A percentile compares a stretch with the other conserved stretches of the same genome.
phyloP scores from a whole-genome alignment of 2,797 vertebrate genomes.

The Schizopygopsis malacanthus region DNA sequence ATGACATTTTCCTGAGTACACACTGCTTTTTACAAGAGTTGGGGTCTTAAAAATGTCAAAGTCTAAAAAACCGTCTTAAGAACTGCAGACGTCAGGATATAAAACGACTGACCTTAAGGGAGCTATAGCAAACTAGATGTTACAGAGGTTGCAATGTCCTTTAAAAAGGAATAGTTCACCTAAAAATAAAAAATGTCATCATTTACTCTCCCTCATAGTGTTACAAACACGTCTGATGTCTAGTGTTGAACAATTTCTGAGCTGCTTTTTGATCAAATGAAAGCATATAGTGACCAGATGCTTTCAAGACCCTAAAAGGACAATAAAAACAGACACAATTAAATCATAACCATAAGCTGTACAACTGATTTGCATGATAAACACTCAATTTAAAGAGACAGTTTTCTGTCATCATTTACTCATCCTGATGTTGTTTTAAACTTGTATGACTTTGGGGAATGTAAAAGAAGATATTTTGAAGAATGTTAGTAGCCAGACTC shows the following conservation, averaged over 20 bases:
- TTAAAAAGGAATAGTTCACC: background rate
- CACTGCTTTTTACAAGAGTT: constrained; percentile 5
- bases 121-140: constrained; percentile 13
- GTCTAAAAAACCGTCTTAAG: background rate
- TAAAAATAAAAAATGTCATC: background rate
- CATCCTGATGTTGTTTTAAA: background rate
- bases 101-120: background rate
- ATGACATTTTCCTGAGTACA: constrained; percentile 17
- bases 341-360: background rate
- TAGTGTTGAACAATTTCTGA: background rate
- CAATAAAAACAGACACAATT: background rate
- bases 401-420: background rate
- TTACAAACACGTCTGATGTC: background rate
- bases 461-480: background rate
- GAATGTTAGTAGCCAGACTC: background rate
- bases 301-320: background rate
- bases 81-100: background rate
- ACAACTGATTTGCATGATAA: background rate
- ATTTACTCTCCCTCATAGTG: background rate
- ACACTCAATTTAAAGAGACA: background rate
- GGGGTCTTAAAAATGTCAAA: background rate
- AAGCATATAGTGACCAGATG: background rate
- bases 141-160: background rate
- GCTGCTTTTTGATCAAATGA: background rate
- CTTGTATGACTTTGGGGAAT: background rate